Percentiles rank a stretch among this genome's conserved stretches.
Conservation (phyloP, 2,888 invertebrate species). For the Diachrysia chrysitis region DNA sequence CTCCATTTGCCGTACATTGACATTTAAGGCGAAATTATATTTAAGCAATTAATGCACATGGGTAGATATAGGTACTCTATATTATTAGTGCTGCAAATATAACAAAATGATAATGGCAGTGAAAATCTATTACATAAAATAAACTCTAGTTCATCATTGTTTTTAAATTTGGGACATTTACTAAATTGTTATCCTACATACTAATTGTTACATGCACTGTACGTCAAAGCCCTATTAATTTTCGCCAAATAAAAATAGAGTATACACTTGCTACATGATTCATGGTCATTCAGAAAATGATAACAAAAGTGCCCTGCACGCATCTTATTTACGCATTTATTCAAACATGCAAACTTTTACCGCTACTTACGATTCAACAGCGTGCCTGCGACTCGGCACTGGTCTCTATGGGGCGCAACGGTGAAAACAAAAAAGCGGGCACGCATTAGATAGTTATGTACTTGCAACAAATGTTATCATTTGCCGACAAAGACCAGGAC, state of each 20-base stretch:
- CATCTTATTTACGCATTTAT: slow-evolving; percentile 51
- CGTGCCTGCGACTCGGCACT: slow-evolving; percentile 77
- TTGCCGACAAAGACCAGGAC: slow-evolving; percentile 67
- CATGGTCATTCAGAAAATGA: slow-evolving; percentile 80
- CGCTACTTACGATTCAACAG: slow-evolving; percentile 82
- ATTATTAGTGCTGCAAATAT: slow-evolving; percentile 18
- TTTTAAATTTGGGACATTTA: slow-evolving; percentile 9
- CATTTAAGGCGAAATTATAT: slow-evolving; percentile 1
- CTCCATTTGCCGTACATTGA: background rate
- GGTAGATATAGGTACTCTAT: slow-evolving; percentile 17
- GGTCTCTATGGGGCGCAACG: slow-evolving; percentile 75
- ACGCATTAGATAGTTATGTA: slow-evolving; percentile 61
- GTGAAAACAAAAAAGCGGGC: slow-evolving; percentile 74
- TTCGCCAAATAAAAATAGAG: slow-evolving; percentile 29
- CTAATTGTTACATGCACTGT: background rate
- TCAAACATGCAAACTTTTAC: slow-evolving; percentile 68
- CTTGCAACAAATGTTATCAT: slow-evolving; percentile 76
- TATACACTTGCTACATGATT: slow-evolving; percentile 44
- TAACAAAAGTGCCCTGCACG: slow-evolving; percentile 75
- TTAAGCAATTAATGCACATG: background rate
- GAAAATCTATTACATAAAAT: slow-evolving; percentile 22
- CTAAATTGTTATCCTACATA: slow-evolving; percentile 10
- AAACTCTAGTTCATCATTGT: slow-evolving; percentile 5
- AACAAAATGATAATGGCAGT: slow-evolving; percentile 31
- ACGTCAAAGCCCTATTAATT: background rate